These are phyloP conservation scores for Clarias magur DNA, from an alignment of 2,113 vertebrate species.

Conservation along the genomic window DNA sequence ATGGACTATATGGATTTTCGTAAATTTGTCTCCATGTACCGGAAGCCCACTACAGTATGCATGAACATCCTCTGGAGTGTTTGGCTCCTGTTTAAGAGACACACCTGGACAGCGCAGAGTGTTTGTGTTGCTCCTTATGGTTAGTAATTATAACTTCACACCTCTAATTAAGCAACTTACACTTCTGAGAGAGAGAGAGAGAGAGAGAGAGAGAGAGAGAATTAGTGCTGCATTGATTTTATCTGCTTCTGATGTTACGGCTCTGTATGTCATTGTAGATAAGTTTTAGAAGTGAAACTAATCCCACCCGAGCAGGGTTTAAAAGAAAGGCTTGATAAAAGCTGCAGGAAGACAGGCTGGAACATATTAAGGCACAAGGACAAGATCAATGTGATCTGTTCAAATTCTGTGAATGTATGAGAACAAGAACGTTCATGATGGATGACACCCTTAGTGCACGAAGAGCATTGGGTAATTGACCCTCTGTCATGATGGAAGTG, in stretches of 20 bases:
- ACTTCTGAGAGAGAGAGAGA: background rate
- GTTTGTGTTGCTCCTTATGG: constrained; percentile 8
- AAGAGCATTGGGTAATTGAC: constrained; percentile 43
- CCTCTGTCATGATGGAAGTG: constrained; percentile 33
- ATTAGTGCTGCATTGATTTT: background rate
- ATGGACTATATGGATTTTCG: background rate
- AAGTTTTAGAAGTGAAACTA: background rate
- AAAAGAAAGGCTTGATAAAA: background rate
- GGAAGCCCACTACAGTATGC: background rate
- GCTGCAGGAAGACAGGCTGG: background rate
- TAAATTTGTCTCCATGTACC: background rate
- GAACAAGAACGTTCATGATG: constrained; percentile 8
- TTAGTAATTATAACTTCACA: constrained; percentile 26
- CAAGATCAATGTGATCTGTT: background rate
- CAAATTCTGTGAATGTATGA: constrained; percentile 4
- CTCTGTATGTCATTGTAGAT: background rate
- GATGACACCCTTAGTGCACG: constrained; percentile 29
- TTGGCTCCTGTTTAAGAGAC: background rate
- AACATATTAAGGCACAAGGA: background rate
- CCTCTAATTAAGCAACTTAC: constrained; percentile 22
- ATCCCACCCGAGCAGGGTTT: background rate
- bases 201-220: constrained; percentile 13
- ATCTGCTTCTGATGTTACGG: background rate
- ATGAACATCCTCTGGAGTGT: background rate
- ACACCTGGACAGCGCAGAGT: constrained; percentile 1